Base-by-base conservation (phyloP, 2,888 invertebrate genomes). In the Drosophila antonietae region DNA sequence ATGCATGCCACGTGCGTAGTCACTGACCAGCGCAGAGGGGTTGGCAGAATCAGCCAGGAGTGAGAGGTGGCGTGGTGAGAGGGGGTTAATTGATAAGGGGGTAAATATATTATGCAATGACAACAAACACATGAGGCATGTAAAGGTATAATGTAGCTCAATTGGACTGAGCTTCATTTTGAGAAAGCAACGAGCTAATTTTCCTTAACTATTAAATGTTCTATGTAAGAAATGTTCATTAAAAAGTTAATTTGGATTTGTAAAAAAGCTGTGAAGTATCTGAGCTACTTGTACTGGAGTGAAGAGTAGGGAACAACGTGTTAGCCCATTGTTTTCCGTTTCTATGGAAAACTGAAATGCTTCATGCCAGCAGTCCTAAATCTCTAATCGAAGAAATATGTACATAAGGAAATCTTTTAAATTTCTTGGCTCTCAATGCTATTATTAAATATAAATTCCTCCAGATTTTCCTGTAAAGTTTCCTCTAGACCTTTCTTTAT, bases 1-100 rank as follows among this genome's bases (percentile, higher is more conserved):
- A 73, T 77, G 73, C 78, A 76, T 76, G 83, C 75, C 86, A 81
- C 76, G 83, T 74, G 83, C 86, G 77, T 71, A 68, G 83, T 28
- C 67, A 63, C 52, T 68, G 67, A 52, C 55, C 66, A 44, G 28
- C n/a, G 8, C 14, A 8, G 9, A 10, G 51, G 62, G 46, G 44
- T 4, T 12, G 2, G 10, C 15, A 3, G n/a, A 12, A n/a, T n/a
- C n/a, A n/a, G 43, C 8, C 9, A 15, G 28, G 0, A 49, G n/a
- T 3, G 8, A 15, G 1, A 1, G 23, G 15, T 7, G 39, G 15
- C 2, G 23, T 3, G 0, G 14, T 8, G 15, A 3, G 0, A 7
- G 3, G 0, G 7, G 23, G 15, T 2, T 0, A 7, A 3, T 5
- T 6, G n/a, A 31, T n/a, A 7, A 33, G 31, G 49, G 49, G n/a